Evolutionary conservation across 1,140 invertebrate species (phyloP).

Genomic region (Dreissena rostriformis): DNA sequence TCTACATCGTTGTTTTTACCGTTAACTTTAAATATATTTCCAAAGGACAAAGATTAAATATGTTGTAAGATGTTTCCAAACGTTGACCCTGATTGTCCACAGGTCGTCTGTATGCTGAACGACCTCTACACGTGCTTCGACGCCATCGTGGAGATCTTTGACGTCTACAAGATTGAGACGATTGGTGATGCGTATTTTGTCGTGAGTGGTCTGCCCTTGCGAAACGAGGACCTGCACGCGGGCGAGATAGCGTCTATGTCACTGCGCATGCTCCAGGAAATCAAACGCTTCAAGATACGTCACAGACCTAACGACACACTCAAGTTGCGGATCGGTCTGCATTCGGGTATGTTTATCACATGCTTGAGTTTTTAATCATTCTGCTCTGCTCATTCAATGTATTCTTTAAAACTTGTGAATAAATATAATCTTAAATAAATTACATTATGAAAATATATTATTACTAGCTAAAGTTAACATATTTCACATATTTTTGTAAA

Average conservation of each 20-base stretch:
- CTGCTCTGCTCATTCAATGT: background rate
- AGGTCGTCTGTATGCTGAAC: slow-evolving; percentile 78
- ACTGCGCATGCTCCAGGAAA: slow-evolving; percentile 91
- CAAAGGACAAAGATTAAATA: too few relatives aligned
- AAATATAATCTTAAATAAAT: background rate
- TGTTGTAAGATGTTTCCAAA: background rate
- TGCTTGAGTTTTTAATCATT: background rate
- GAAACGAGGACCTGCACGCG: slow-evolving; percentile 94
- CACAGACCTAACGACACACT: slow-evolving; percentile 92
- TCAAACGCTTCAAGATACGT: slow-evolving; percentile 92
- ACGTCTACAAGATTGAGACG: slow-evolving; percentile 95
- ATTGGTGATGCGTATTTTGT: slow-evolving; percentile 81
- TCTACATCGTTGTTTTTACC: background rate
- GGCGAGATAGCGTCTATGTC: slow-evolving; percentile 94
- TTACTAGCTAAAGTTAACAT: too few relatives aligned
- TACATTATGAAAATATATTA: too few relatives aligned
- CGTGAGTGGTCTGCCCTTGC: slow-evolving; percentile 91
- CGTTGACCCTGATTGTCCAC: background rate
- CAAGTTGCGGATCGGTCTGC: slow-evolving; percentile 96
- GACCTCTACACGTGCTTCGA: slow-evolving; percentile 90
- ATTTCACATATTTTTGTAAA: too few relatives aligned
- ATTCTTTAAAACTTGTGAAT: too few relatives aligned
- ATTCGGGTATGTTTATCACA: slow-evolving; percentile 87
- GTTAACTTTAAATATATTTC: too few relatives aligned
- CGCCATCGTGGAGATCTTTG: slow-evolving; percentile 94